phyloP scores from a whole-genome alignment of 23 tunicate species.

The Styela clava region DNA sequence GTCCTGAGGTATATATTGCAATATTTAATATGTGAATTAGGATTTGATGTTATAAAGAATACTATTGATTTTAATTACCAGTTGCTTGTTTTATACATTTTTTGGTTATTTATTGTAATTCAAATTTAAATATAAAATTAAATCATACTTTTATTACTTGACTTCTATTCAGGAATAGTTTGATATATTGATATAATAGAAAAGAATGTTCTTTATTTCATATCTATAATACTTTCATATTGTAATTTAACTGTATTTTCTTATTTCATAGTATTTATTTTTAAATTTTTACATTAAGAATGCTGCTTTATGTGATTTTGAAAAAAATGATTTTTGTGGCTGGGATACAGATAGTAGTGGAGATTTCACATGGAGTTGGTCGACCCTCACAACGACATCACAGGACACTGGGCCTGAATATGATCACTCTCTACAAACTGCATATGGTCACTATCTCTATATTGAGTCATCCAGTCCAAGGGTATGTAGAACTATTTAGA shows the following conservation, averaged over 20 bases:
- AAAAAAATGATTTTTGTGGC: slow-evolving; percentile 38
- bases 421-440: slow-evolving; percentile 65
- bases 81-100: not conserved
- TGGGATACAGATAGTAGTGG: slow-evolving; percentile 37
- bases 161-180: too few relatives aligned
- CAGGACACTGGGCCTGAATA: slow-evolving; percentile 37
- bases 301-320: slow-evolving; percentile 56
- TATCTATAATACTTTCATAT: too few relatives aligned
- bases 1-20: slow-evolving; percentile 34
- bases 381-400: slow-evolving; percentile 24
- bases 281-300: too few relatives aligned
- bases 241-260: too few relatives aligned
- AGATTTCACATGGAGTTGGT: slow-evolving; percentile 55
- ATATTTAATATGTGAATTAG: too few relatives aligned
- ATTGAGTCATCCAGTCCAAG: slow-evolving; percentile 43
- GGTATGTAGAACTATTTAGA: slow-evolving; percentile 22
- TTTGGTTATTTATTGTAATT: not conserved
- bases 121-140: not conserved
- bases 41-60: too few relatives aligned
- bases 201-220: too few relatives aligned
- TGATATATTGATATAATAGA: too few relatives aligned
- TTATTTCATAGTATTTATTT: too few relatives aligned
- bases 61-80: not conserved
- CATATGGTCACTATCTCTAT: slow-evolving; percentile 50
- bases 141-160: too few relatives aligned